Evolutionary conservation across 2,113 vertebrate genomes (phyloP).

Genomic region (Sigmodon hispidus): DNA sequence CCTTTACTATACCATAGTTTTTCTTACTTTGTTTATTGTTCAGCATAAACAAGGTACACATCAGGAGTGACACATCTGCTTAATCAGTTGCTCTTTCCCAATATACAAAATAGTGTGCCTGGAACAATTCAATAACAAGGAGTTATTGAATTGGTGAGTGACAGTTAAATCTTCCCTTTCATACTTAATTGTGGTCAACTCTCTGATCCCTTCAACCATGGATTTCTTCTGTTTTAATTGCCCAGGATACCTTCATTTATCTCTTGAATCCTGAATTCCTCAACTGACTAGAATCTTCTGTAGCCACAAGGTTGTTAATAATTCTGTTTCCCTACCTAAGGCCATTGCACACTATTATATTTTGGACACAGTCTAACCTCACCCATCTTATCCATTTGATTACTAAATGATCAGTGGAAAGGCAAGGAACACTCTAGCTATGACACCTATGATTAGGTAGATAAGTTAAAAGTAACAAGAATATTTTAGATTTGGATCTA

Average conservation of each 20-base stretch:
- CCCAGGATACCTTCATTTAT: not conserved
- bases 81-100: not conserved
- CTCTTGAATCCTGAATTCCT: not conserved
- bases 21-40: not conserved
- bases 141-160: not conserved
- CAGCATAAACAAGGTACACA: not conserved
- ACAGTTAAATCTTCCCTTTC: not conserved
- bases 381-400: not conserved
- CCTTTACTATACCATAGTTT: not conserved
- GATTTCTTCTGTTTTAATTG: slow-evolving; percentile 31
- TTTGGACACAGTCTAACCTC: not conserved
- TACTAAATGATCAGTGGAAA: not conserved
- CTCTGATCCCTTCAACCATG: not conserved
- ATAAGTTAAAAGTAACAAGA: slow-evolving; percentile 10
- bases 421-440: not conserved
- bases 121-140: not conserved
- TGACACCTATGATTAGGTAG: not conserved
- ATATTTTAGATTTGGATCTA: not conserved
- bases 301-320: not conserved
- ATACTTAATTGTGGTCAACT: not conserved
- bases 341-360: not conserved
- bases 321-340: not conserved
- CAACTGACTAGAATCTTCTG: not conserved
- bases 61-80: not conserved
- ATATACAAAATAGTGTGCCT: not conserved